These are phyloP conservation scores for Elephantulus edwardii DNA, from an alignment of 2,113 vertebrate genomes.

Conservation along the genomic window DNA sequence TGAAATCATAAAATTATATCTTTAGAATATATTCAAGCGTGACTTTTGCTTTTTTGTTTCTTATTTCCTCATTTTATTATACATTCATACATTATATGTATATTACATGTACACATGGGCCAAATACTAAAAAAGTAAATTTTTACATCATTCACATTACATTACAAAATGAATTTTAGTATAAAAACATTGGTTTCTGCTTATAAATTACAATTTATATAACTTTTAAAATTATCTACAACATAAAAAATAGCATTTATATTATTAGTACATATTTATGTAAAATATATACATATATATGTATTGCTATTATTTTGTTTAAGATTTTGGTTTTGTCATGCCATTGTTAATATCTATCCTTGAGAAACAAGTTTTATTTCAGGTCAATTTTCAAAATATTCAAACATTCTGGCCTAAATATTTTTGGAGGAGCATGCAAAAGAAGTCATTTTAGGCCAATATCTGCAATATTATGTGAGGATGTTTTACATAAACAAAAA, in stretches of 20 bases:
- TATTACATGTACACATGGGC: neutral
- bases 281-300: neutral
- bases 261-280: neutral
- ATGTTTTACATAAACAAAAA: constrained; percentile 21
- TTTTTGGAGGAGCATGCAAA: constrained; percentile 1
- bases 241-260: neutral
- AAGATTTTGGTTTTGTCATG: neutral
- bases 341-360: neutral
- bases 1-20: neutral
- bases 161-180: constrained; percentile 11
- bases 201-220: neutral
- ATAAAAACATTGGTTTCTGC: neutral
- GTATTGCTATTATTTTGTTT: neutral
- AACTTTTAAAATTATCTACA: neutral
- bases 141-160: neutral
- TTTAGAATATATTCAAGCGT: neutral
- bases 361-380: constrained; percentile 6
- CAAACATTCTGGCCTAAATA: neutral
- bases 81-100: too few relatives aligned
- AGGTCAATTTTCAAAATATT: neutral
- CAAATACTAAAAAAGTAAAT: neutral
- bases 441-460: neutral
- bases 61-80: neutral
- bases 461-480: neutral
- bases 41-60: neutral